Base-by-base conservation (phyloP, 2,797 vertebrate genomes). In the Acanthiza pusilla region DNA sequence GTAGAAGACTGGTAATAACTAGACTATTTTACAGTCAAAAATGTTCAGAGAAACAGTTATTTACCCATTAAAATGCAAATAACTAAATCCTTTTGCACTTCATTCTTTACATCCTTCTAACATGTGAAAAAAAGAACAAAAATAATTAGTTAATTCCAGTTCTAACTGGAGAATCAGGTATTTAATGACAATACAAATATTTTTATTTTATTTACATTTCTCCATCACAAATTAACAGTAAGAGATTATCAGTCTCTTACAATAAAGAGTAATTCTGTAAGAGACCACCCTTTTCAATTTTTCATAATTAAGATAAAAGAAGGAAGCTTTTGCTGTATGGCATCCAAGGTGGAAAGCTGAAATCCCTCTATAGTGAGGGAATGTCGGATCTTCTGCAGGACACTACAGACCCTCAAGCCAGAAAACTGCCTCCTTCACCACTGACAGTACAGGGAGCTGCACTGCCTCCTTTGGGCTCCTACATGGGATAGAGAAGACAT, bases 331-430 rank as follows among this genome's bases (percentile, higher is more conserved):
- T 72, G 2, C 11, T 36, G 3, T 30, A 17, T 29, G 17, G 29
- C 25, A 40, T 55, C 13, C 19, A 57, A 42, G 22, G 2, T 9
- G 9, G 11, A 77, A 54, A 57, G 34, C 2, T 34, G 17, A 6
- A 51, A 2, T 53, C n/a, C 8, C 6, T 47, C 55, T 36, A 34
- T 1, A 47, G 9, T 1, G 2, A 65, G 68, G 10, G 9, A 38
- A 65, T n/a, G 15, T 19, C 2, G 2, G 15, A 27, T 63, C 13
- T 34, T 25, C 55, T n/a, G n/a, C 14, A 57, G 47, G 27, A 63
- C 5, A 15, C 9, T 47, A 81, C 30, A 77, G 54, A 73, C 14
- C 3, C 20, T 68, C 7, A 47, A 55, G 26, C 13, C 20, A 45
- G 50, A 67, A 95, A 70, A 4, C 38, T 48, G 7, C 5, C 16